phyloP scores from a whole-genome alignment of 2,888 invertebrate genomes.

The Tenthredo notha region DNA sequence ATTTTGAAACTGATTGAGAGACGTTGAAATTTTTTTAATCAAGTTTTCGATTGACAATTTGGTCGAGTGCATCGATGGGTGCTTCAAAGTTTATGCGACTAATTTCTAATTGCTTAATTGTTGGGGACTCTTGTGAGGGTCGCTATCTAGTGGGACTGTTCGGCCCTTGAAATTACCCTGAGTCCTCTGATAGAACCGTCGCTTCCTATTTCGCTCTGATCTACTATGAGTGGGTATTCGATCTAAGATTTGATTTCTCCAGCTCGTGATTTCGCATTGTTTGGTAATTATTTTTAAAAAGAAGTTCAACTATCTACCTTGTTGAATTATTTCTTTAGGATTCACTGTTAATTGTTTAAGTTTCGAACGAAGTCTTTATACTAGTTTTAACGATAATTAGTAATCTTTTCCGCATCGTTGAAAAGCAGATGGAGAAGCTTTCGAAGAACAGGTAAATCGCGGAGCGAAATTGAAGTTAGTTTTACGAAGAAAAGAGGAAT shows the following conservation, averaged over 20 bases:
- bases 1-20: background rate
- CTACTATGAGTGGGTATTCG: background rate
- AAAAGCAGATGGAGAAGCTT: constrained; percentile 18
- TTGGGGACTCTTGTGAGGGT: constrained; percentile 8
- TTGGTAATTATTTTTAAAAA: background rate
- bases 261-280: background rate
- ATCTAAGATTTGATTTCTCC: background rate
- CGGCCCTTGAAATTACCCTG: background rate
- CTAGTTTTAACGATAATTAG: background rate
- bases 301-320: background rate
- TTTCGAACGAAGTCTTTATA: background rate
- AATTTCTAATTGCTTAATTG: background rate
- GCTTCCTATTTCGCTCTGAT: background rate
- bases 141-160: background rate
- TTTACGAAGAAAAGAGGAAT: constrained; percentile 9
- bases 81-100: background rate
- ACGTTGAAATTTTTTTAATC: background rate
- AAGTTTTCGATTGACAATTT: background rate
- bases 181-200: background rate
- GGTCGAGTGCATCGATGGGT: background rate
- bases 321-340: background rate
- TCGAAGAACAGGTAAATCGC: constrained; percentile 33
- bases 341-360: background rate
- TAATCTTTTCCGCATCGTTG: background rate
- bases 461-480: constrained; percentile 19